A percentile compares a stretch with the other conserved stretches of the same genome.
These are phyloP conservation scores for Uloborus plumipes DNA, from an alignment of 2,888 invertebrate species.

Conservation along the genomic window DNA sequence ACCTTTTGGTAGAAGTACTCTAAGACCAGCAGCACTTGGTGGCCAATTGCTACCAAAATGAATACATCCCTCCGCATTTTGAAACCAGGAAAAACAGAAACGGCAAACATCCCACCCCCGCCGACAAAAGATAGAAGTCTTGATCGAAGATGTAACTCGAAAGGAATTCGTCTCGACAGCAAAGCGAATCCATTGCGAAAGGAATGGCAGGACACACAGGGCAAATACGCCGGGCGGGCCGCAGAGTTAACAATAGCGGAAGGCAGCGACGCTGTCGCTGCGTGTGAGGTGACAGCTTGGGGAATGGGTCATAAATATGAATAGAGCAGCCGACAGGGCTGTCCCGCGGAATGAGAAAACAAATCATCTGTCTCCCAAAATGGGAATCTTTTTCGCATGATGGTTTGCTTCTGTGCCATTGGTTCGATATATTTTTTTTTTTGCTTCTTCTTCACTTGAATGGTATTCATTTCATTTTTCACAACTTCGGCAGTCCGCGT, in stretches of 20 bases:
- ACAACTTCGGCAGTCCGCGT: background rate
- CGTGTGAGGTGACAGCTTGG: slow-evolving; percentile 46
- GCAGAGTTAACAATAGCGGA: slow-evolving; percentile 20
- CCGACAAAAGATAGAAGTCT: background rate
- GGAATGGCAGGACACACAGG: slow-evolving; percentile 16
- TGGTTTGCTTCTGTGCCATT: no score
- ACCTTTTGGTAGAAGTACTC: no score
- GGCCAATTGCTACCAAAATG: no score
- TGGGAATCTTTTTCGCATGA: slow-evolving; percentile 12
- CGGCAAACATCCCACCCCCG: background rate
- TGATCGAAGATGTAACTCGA: background rate
- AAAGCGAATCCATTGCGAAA: slow-evolving; percentile 15
- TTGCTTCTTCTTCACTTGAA: no score
- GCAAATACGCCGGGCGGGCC: slow-evolving; percentile 15
- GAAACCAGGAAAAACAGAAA: no score
- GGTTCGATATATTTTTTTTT: background rate
- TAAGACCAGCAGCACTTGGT: no score
- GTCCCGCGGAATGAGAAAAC: slow-evolving; percentile 54
- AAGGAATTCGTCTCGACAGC: slow-evolving; percentile 23
- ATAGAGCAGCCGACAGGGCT: slow-evolving; percentile 45
- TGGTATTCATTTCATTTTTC: background rate
- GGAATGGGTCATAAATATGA: slow-evolving; percentile 60
- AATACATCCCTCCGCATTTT: no score
- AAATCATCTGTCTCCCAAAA: slow-evolving; percentile 53
- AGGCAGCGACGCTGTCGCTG: slow-evolving; percentile 16